Evolutionary conservation across 1,140 invertebrate species (phyloP), one percentile per base, ranked within the genome.

Genomic region (Spodoptera litura): DNA sequence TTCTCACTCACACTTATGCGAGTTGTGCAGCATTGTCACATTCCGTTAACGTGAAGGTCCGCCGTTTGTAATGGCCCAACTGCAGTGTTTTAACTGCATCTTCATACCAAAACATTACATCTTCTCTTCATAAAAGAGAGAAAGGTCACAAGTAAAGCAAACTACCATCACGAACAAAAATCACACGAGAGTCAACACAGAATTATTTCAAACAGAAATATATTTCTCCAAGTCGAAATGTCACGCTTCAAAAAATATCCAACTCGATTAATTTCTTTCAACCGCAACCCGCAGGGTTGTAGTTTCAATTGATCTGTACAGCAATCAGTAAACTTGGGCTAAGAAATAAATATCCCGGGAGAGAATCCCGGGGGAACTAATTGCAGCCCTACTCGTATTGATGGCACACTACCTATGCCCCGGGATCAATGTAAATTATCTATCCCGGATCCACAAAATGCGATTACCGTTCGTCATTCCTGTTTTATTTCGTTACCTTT

Each of bases 391-490:
- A 88, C 83, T 87, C 66, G 82, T 92, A 94, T 92, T 92, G 89
- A 93, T 94, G 89, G 91, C 87, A 81, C 84, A 84, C 88, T 86
- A 88, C 88, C 85, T 79, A 66, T 38, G 82, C 76, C 77, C 78
- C 76, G 84, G 89, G 88, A 91, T 93, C 88, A 89, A 89, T 91
- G 86, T 91, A 93, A 93, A 93, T 93, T 93, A 91, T 92, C 86
- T 83, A 83, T 83, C 83, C 79, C 84, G 82, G 83, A 88, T 89
- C 91, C 87, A 79, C 87, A 87, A 86, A 79, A 87, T 81, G 78
- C 82, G 82, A 89, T 91, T 88, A 91, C 82, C 88, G 87, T 93
- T 85, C 79, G 89, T 92, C 89, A 88, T 86, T 87, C 76, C 78
- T 79, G 75, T 75, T 79, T 83, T 81, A 77, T 68, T 62, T 66